Percentiles rank a stretch among this genome's conserved stretches.
Evolutionary conservation across 2,797 vertebrate species (phyloP).

Genomic region (Phylloscopus collybita): DNA sequence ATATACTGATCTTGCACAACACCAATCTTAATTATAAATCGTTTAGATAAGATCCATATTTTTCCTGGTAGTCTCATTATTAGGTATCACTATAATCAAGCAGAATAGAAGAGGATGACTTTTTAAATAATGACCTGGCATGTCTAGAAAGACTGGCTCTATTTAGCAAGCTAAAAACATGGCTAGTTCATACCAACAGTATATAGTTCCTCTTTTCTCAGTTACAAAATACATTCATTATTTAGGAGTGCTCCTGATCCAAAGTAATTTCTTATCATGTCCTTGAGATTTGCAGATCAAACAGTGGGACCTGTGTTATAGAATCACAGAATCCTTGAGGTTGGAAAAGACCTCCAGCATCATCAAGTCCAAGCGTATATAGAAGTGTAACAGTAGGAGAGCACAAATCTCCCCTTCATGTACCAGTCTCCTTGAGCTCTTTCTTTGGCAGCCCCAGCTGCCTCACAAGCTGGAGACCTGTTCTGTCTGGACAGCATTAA

Average conservation of each 20-base stretch:
- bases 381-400: neutral
- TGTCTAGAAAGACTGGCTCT: neutral
- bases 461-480: neutral
- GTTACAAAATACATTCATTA: neutral
- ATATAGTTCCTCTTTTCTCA: neutral
- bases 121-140: neutral
- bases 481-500: neutral
- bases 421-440: neutral
- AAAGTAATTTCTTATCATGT: rapidly evolving
- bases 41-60: neutral
- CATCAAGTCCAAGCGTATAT: neutral
- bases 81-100: neutral
- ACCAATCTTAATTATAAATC: neutral
- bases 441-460: neutral
- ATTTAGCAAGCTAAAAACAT: neutral
- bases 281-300: neutral
- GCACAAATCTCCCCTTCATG: rapidly evolving
- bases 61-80: neutral
- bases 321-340: neutral
- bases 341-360: neutral
- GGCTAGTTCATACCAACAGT: neutral
- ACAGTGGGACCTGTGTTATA: neutral
- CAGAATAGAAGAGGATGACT: neutral
- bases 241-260: neutral
- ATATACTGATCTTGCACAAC: neutral